Evolutionary conservation across 1,140 invertebrate genomes (phyloP).

Genomic region (Pararge aegeria): DNA sequence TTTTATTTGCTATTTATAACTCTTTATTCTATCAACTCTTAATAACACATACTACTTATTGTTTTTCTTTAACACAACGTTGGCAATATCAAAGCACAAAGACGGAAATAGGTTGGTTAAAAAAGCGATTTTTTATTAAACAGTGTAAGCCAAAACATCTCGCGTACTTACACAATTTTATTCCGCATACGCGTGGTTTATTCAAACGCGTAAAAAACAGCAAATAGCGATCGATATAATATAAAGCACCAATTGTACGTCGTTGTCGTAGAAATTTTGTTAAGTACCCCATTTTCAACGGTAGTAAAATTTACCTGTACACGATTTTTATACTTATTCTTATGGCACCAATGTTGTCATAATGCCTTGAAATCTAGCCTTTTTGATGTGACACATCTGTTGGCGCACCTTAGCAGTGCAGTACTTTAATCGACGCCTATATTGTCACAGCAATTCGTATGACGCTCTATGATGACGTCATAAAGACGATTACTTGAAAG

Average conservation of each 20-base stretch:
- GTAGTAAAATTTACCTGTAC: constrained; percentile 50
- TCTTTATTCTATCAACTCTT: too few relatives aligned
- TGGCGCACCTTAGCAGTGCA: too few relatives aligned
- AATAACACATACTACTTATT: too few relatives aligned
- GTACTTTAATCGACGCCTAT: too few relatives aligned
- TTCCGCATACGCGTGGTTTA: background rate
- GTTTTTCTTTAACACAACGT: too few relatives aligned
- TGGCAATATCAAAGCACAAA: too few relatives aligned
- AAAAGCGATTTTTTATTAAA: too few relatives aligned
- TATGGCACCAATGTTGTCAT: constrained; percentile 39
- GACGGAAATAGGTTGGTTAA: too few relatives aligned
- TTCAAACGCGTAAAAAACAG: constrained; percentile 9
- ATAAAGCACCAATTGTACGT: constrained; percentile 42
- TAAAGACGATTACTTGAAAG: too few relatives aligned
- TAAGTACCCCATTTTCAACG: constrained; percentile 46
- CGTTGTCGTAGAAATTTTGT: constrained; percentile 47
- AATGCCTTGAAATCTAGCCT: constrained; percentile 46
- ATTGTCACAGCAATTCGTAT: too few relatives aligned
- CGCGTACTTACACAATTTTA: background rate
- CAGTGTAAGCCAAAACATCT: background rate
- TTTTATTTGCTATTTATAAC: too few relatives aligned
- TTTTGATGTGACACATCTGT: constrained; percentile 18
- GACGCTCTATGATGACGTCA: too few relatives aligned
- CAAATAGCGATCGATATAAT: constrained; percentile 35
- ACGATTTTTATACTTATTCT: constrained; percentile 48